A percentile compares a stretch with the other conserved stretches of the same genome.
phyloP scores from a whole-genome alignment of 2,888 invertebrate species.

The Bellardia pandia region DNA sequence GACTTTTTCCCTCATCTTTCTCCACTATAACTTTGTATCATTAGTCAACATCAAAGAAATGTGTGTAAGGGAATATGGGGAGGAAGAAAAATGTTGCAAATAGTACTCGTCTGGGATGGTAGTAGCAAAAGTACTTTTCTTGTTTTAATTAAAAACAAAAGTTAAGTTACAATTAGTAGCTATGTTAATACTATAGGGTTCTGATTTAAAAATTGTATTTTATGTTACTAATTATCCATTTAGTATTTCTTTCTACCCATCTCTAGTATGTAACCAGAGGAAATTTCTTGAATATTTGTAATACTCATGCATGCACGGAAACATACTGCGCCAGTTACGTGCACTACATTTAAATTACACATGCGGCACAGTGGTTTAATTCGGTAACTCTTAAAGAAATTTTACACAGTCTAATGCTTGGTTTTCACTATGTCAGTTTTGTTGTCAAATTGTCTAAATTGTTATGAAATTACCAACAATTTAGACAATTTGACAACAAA shows the following conservation, averaged over 20 bases:
- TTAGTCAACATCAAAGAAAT: slow-evolving; percentile 51
- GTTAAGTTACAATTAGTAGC: too few relatives aligned
- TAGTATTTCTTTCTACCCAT: neutral
- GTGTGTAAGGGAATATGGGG: neutral
- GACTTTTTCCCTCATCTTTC: slow-evolving; percentile 12
- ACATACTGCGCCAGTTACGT: slow-evolving; percentile 60
- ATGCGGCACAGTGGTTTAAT: neutral
- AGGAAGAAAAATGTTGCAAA: neutral
- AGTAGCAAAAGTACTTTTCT: neutral
- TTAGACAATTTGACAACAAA: too few relatives aligned
- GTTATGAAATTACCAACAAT: too few relatives aligned
- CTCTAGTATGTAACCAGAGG: neutral
- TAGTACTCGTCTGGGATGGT: neutral
- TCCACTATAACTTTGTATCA: slow-evolving; percentile 36
- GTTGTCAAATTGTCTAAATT: too few relatives aligned
- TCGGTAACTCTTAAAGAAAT: too few relatives aligned
- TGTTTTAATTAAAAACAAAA: too few relatives aligned
- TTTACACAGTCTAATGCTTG: too few relatives aligned
- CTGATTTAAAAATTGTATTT: too few relatives aligned
- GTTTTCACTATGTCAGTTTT: too few relatives aligned
- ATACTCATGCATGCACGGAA: slow-evolving; percentile 39
- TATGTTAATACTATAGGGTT: too few relatives aligned
- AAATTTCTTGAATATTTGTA: slow-evolving; percentile 22
- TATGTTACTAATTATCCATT: neutral
- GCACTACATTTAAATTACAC: slow-evolving; percentile 30